Evolutionary conservation across 2,113 vertebrate species (phyloP).

Genomic region (Pseudorectes ferrugineus): DNA sequence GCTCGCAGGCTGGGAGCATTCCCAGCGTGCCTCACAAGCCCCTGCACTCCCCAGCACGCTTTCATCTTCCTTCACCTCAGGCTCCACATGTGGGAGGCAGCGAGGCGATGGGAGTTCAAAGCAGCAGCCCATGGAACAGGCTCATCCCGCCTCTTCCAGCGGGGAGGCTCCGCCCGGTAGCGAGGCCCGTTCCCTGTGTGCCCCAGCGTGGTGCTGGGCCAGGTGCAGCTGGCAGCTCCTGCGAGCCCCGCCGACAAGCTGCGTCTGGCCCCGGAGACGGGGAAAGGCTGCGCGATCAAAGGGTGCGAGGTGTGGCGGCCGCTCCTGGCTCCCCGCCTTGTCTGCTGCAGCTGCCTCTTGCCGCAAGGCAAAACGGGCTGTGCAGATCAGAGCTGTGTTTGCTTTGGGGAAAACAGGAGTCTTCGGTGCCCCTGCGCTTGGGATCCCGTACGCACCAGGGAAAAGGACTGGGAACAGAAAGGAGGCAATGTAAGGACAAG

Average conservation of each 20-base stretch:
- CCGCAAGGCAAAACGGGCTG: neutral
- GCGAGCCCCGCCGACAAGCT: neutral
- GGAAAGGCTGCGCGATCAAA: neutral
- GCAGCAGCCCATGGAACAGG: neutral
- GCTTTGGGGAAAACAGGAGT: neutral
- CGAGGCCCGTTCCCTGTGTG: neutral
- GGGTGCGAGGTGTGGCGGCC: neutral
- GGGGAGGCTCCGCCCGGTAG: neutral
- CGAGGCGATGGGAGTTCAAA: constrained; percentile 11
- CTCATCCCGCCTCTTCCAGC: neutral
- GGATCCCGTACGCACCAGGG: accelerated
- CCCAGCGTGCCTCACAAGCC: constrained; percentile 8
- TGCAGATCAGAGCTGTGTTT: neutral
- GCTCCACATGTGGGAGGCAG: constrained; percentile 52
- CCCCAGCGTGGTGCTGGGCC: neutral
- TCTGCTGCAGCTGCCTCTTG: neutral
- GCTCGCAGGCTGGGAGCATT: neutral
- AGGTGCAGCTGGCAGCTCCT: constrained; percentile 15
- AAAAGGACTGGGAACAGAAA: neutral
- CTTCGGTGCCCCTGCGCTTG: neutral
- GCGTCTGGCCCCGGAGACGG: neutral
- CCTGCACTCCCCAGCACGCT: neutral
- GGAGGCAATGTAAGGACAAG: accelerated
- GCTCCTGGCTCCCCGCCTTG: neutral
- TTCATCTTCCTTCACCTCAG: constrained; percentile 53